Conservation (phyloP, 2,888 invertebrate species). For the Coecobrya sp. region DNA sequence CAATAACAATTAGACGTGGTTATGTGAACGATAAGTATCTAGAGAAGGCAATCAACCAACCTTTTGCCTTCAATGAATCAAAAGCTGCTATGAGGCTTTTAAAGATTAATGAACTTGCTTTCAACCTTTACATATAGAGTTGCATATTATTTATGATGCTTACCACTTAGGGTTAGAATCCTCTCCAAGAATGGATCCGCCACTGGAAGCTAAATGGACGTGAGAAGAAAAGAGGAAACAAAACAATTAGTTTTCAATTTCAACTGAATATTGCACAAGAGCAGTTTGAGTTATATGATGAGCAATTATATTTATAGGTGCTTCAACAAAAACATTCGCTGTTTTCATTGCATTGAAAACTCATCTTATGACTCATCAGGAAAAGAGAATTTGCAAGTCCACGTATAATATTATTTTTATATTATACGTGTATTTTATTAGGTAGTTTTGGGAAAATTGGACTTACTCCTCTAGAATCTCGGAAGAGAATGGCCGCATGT, state of each 20-base stretch:
- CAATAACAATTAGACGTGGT: background rate
- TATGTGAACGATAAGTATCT: background rate
- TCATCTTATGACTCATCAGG: constrained; percentile 2
- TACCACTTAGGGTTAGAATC: constrained; percentile 90
- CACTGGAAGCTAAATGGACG: constrained; percentile 92
- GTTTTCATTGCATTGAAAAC: background rate
- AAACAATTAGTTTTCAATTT: constrained; percentile 42
- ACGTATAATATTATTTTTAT: background rate
- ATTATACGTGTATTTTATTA: background rate
- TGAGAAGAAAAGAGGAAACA: constrained; percentile 28
- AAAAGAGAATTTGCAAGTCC: background rate
- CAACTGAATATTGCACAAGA: background rate
- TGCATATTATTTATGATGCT: constrained; percentile 87
- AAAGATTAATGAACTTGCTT: constrained; percentile 24
- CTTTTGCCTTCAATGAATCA: background rate
- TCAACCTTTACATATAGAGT: background rate
- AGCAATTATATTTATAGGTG: background rate
- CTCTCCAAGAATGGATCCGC: constrained; percentile 97
- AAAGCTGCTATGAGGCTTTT: constrained; percentile 17
- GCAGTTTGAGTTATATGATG: background rate
- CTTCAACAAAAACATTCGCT: background rate
- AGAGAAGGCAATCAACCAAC: background rate
- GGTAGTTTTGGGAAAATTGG: background rate
- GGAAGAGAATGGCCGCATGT: constrained; percentile 96
- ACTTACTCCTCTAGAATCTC: constrained; percentile 97